Evolutionary conservation across 2,888 invertebrate genomes (phyloP), one percentile per base, ranked within the genome.

Genomic region (Dasysyrphus albostriatus): DNA sequence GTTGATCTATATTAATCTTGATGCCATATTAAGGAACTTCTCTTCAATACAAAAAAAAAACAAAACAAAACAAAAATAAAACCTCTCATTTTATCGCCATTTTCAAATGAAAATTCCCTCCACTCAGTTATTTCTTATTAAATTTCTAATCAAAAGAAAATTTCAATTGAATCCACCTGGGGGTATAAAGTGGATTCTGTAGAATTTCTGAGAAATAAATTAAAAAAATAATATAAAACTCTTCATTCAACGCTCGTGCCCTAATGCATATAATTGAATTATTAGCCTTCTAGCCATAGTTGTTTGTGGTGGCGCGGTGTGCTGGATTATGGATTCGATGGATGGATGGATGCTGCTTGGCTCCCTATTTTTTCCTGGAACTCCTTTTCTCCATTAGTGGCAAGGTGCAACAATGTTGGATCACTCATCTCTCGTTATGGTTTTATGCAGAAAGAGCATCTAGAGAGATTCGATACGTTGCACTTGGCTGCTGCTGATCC

Each of bases 111-210:
- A 87, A 47, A 87, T 78, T 79, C 87, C 58, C 70, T 82, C 63
- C 74, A 44, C 77, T 51, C 7, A 24, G 8, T 75, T 63, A 24
- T 59, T 78, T 75, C 75, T 83, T 63, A 83, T 87, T 87, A 87
- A 87, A 78, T 79, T 87, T 87, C 72, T 19, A 82, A 83, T 83
- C 78, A 83, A 87, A 67, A 75, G 65, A 83, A 69, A 82, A 83
- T 87, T 87, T 87, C 83, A 83, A 87, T 83, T 78, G 87, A 87
- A 87, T 87, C 87, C 87, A 87, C 87, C 87, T 87, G 87, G 65
- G 69, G 65, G 69, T 10, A 10, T 63, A 72, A 75, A 79, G 70
- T 87, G 75, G 75, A 78, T 87, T 87, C 75, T 63, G 59, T 39
- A 65, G 74, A 83, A 83, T 70, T 82, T 82, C 59, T 65, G 49